These are phyloP conservation scores for Sebastes taczanowskii DNA, from an alignment of 2,797 vertebrate species.

Conservation along the genomic window DNA sequence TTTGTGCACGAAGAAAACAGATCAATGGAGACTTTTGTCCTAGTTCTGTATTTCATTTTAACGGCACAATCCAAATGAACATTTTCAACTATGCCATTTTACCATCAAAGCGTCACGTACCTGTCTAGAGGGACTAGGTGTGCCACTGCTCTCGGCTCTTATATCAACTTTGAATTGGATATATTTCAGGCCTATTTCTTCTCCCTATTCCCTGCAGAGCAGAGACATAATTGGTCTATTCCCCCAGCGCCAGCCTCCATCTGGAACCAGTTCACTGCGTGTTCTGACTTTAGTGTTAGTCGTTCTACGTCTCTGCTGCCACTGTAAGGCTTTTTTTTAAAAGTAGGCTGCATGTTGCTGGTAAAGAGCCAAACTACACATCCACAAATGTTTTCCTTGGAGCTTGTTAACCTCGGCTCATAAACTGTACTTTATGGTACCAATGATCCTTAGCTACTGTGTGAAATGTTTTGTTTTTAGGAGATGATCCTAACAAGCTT, in stretches of 20 bases:
- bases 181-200: slow-evolving; percentile 31
- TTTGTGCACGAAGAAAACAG: neutral
- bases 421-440: neutral
- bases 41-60: slow-evolving; percentile 6
- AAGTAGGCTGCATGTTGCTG: slow-evolving; percentile 47
- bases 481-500: neutral
- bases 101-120: neutral
- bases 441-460: neutral
- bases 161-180: slow-evolving; percentile 16
- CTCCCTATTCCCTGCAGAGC: slow-evolving; percentile 32
- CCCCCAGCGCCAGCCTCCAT: slow-evolving; percentile 43
- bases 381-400: slow-evolving; percentile 14
- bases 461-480: neutral
- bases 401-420: slow-evolving; percentile 22
- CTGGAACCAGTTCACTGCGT: slow-evolving; percentile 50
- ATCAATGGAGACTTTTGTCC: neutral
- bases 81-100: neutral
- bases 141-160: slow-evolving; percentile 31
- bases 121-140: slow-evolving; percentile 33
- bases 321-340: neutral
- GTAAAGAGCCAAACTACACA: slow-evolving; percentile 12
- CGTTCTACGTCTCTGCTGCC: slow-evolving; percentile 1
- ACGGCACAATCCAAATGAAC: neutral
- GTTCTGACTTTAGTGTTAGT: slow-evolving; percentile 9
- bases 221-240: slow-evolving; percentile 63